phyloP scores from a whole-genome alignment of 2,797 vertebrate species.

The Anomalospiza imberbis region DNA sequence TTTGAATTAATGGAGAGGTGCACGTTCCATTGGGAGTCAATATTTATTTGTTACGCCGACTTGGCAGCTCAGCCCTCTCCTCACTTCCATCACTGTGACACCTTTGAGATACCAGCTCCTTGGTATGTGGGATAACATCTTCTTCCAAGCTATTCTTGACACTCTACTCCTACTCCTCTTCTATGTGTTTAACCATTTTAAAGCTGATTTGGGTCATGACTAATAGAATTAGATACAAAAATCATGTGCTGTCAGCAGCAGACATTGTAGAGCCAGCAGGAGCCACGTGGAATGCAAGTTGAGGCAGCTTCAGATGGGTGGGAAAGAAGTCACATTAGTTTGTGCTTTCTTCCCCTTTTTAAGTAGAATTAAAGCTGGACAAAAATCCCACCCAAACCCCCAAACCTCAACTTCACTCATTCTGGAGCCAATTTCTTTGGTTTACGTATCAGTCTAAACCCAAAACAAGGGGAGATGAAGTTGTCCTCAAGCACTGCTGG shows the following conservation, averaged over 20 bases:
- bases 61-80: slow-evolving; percentile 30
- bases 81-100: slow-evolving; percentile 53
- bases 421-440: background rate
- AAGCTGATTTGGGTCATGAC: slow-evolving; percentile 61
- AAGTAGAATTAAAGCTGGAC: background rate
- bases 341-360: background rate
- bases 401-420: background rate
- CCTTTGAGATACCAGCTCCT: slow-evolving; percentile 54
- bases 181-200: slow-evolving; percentile 61
- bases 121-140: slow-evolving; percentile 59
- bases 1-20: background rate
- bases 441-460: background rate
- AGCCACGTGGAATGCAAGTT: background rate
- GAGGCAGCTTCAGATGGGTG: background rate
- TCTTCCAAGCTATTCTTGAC: slow-evolving; percentile 63
- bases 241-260: slow-evolving; percentile 27
- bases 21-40: background rate
- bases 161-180: slow-evolving; percentile 57
- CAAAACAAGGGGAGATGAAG: background rate
- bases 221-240: slow-evolving; percentile 52
- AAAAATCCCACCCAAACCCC: background rate
- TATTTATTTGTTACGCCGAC: background rate
- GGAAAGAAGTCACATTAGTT: background rate
- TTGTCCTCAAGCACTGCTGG: background rate
- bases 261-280: background rate